Percentiles rank a stretch among this genome's conserved stretches.
phyloP scores from a whole-genome alignment of 2,888 invertebrate species.

The Bimastos eiseni region DNA sequence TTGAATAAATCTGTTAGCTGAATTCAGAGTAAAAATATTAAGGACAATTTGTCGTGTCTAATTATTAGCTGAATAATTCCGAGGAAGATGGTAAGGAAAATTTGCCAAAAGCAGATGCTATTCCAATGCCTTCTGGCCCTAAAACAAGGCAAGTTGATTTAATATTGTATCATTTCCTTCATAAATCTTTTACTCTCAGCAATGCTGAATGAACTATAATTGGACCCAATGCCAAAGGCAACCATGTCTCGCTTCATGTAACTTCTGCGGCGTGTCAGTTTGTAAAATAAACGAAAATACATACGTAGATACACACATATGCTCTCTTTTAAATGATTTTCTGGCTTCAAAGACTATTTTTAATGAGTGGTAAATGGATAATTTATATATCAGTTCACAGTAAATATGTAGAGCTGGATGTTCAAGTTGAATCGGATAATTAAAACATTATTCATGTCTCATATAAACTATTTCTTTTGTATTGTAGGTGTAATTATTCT shows the following conservation, averaged over 20 bases:
- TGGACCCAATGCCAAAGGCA: no score
- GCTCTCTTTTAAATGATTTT: neutral
- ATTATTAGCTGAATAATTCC: neutral
- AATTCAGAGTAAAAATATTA: neutral
- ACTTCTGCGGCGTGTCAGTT: no score
- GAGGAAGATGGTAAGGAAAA: neutral
- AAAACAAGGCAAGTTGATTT: slow-evolving; percentile 34
- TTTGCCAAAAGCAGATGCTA: neutral
- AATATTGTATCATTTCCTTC: neutral
- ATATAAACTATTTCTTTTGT: neutral
- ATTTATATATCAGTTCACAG: neutral
- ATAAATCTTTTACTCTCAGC: neutral
- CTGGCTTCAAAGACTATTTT: neutral
- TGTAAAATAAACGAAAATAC: no score
- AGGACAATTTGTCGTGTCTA: neutral
- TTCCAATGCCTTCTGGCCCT: slow-evolving; percentile 38
- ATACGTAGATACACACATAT: no score
- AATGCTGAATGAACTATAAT: no score
- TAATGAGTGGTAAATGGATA: neutral
- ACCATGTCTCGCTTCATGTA: no score
- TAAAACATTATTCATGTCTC: neutral
- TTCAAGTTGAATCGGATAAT: neutral
- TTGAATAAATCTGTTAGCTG: neutral
- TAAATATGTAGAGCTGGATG: neutral
- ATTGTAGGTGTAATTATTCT: neutral